Evolutionary conservation across 2,797 vertebrate genomes (phyloP).

Genomic region (Oreortyx pictus): DNA sequence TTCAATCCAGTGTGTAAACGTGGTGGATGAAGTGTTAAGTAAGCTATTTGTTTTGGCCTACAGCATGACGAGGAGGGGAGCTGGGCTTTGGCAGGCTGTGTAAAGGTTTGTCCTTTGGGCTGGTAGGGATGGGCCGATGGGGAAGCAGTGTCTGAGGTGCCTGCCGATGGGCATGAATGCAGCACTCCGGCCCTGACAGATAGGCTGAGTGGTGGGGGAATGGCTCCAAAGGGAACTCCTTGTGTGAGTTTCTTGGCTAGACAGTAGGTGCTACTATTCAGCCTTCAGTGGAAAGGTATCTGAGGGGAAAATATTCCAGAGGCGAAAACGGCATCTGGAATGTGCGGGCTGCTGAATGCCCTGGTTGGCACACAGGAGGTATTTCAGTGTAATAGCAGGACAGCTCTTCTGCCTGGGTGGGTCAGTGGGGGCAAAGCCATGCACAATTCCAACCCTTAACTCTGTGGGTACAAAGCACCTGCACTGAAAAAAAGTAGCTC

Average conservation of each 20-base stretch:
- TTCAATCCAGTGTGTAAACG: constrained; percentile 41
- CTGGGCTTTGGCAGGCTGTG: constrained; percentile 19
- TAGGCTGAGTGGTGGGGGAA: background rate
- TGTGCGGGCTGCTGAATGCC: background rate
- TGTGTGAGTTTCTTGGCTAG: constrained; percentile 30
- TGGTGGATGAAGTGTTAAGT: constrained; percentile 63
- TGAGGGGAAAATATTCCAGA: background rate
- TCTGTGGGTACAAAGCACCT: background rate
- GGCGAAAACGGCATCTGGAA: constrained; percentile 6
- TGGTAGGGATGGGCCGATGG: background rate
- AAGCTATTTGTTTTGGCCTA: constrained; percentile 66
- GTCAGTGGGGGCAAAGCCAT: background rate
- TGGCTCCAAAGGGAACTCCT: background rate
- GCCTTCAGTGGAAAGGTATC: constrained; percentile 22
- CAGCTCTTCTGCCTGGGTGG: background rate
- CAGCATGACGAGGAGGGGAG: background rate
- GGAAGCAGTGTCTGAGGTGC: background rate
- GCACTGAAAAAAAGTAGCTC: background rate
- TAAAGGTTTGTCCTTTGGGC: background rate
- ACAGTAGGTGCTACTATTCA: constrained; percentile 28
- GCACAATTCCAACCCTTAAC: background rate
- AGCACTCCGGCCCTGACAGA: background rate
- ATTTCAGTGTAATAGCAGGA: background rate
- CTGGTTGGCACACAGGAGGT: background rate
- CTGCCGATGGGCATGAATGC: background rate